A percentile compares a stretch with the other conserved stretches of the same genome.
These are phyloP conservation scores for Anomalospiza imberbis DNA, from an alignment of 2,797 vertebrate species.

Conservation along the genomic window DNA sequence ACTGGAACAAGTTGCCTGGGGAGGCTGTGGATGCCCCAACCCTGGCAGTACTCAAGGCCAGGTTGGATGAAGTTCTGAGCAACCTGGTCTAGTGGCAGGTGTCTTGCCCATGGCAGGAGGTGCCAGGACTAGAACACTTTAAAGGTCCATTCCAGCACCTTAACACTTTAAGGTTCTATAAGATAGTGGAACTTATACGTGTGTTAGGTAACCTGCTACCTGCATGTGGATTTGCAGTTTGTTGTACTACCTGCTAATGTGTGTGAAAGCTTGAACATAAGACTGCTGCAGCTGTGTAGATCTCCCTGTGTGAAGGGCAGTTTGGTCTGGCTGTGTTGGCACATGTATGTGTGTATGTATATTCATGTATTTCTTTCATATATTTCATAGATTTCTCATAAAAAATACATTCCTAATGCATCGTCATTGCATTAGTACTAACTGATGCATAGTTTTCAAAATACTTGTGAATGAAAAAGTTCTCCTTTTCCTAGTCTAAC, in stretches of 20 bases:
- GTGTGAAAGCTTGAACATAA: background rate
- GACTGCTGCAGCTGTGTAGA: background rate
- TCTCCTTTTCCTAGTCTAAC: background rate
- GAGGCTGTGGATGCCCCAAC: background rate
- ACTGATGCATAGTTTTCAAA: background rate
- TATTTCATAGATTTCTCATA: background rate
- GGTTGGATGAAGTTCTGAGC: background rate
- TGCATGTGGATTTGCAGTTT: background rate
- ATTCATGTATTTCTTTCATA: background rate
- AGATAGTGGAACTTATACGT: background rate
- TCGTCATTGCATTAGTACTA: background rate
- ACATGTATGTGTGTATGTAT: fast-evolving
- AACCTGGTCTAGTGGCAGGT: background rate
- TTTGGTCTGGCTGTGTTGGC: background rate
- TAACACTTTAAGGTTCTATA: background rate
- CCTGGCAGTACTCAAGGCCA: background rate
- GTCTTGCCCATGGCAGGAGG: background rate
- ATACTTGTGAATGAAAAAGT: background rate
- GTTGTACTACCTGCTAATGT: background rate
- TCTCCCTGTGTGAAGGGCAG: background rate
- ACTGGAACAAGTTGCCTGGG: background rate
- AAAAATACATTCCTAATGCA: background rate
- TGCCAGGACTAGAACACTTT: background rate
- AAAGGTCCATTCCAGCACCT: background rate
- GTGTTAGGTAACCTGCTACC: background rate